phyloP scores from a whole-genome alignment of 2,113 vertebrate species.

The Gadus macrocephalus region DNA sequence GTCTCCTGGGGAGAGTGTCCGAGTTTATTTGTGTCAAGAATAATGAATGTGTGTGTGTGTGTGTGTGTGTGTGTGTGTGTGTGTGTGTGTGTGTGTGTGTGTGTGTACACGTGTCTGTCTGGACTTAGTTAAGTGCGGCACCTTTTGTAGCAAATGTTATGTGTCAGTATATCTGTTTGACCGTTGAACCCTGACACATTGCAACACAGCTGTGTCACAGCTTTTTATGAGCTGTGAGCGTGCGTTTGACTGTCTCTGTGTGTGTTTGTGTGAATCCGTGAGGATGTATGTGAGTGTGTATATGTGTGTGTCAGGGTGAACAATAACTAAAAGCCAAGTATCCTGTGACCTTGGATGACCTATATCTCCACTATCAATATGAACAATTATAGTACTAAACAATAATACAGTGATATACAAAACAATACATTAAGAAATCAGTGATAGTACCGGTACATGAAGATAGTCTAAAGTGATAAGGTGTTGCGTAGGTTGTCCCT shows the following conservation, averaged over 20 bases:
- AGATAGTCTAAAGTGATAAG: too few species aligned
- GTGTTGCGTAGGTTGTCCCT: too few species aligned
- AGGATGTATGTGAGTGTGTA: slow-evolving; percentile 8
- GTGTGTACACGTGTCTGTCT: slow-evolving; percentile 5
- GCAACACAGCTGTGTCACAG: slow-evolving; percentile 51
- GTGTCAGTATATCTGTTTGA: slow-evolving; percentile 58
- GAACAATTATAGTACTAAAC: too few species aligned
- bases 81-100: slow-evolving; percentile 2
- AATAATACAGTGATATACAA: too few species aligned
- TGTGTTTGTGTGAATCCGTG: neutral
- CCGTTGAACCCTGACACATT: slow-evolving; percentile 54
- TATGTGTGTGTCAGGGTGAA: slow-evolving; percentile 6
- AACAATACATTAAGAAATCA: too few species aligned
- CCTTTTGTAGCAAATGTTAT: slow-evolving; percentile 30
- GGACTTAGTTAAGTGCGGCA: slow-evolving; percentile 42
- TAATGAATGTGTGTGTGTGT: neutral
- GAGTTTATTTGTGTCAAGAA: slow-evolving; percentile 28
- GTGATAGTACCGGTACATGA: too few species aligned
- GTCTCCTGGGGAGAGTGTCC: slow-evolving; percentile 39
- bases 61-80: slow-evolving; percentile 3
- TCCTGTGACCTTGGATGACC: slow-evolving; percentile 51
- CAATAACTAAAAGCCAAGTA: neutral
- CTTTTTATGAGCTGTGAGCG: slow-evolving; percentile 44
- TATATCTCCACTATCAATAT: neutral
- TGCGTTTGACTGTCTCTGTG: slow-evolving; percentile 6